These are phyloP conservation scores for Channa maculata DNA, from an alignment of 2,113 vertebrate genomes.

Conservation along the genomic window DNA sequence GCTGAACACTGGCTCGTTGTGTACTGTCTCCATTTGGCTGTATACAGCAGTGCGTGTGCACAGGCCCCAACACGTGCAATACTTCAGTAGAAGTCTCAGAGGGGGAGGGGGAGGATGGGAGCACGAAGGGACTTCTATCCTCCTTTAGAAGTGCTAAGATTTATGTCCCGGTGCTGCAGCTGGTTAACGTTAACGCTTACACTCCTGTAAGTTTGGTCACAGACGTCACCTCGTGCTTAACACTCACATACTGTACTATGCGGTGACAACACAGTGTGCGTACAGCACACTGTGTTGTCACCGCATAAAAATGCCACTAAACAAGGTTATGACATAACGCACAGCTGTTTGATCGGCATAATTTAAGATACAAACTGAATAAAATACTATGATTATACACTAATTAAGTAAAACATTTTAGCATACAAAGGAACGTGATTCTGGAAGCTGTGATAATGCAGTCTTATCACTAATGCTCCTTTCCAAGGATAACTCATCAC, in stretches of 20 bases:
- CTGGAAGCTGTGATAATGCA: background rate
- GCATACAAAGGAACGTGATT: background rate
- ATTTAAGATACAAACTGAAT: background rate
- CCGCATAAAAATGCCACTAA: background rate
- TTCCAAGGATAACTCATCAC: slow-evolving; percentile 9
- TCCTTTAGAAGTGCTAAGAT: slow-evolving; percentile 60
- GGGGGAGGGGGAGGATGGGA: slow-evolving; percentile 11
- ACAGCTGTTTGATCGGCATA: too few relatives aligned
- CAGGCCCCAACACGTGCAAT: slow-evolving; percentile 62
- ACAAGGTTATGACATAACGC: background rate
- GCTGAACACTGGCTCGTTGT: slow-evolving; percentile 36
- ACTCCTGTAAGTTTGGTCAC: slow-evolving; percentile 23
- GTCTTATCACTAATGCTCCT: background rate
- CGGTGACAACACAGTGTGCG: background rate
- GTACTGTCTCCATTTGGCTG: slow-evolving; percentile 24
- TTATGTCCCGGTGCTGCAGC: slow-evolving; percentile 61
- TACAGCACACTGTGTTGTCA: background rate
- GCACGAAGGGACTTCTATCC: background rate
- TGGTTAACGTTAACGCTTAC: slow-evolving; percentile 69
- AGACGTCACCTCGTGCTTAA: slow-evolving; percentile 16
- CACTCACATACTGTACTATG: background rate
- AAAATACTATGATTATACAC: background rate
- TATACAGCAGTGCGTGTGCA: slow-evolving; percentile 50
- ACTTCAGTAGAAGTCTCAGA: slow-evolving; percentile 50
- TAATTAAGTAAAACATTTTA: too few relatives aligned